Conservation (phyloP, 2,797 vertebrate genomes). For the Micropoecilia bifurca region DNA sequence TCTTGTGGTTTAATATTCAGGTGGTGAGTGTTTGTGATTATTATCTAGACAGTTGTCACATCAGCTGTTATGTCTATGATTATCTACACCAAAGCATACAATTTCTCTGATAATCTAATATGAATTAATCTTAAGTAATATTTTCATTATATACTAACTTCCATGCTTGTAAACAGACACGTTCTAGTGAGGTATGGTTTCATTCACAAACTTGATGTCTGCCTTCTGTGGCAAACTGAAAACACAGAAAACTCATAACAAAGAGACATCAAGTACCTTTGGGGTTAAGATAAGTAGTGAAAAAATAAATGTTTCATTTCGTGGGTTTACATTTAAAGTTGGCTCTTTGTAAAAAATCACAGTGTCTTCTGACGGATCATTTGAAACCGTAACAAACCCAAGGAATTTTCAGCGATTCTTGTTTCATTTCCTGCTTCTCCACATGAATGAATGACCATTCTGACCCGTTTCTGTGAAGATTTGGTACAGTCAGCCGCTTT, state of each 20-base stretch:
- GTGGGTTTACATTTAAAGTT: not conserved
- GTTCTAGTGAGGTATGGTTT: not conserved
- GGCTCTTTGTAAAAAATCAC: not conserved
- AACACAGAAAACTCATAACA: not conserved
- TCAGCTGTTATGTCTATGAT: not conserved
- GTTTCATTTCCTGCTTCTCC: not conserved
- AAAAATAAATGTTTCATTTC: not conserved
- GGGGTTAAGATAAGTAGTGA: not conserved
- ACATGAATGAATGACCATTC: slow-evolving; percentile 24
- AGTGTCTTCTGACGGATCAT: not conserved
- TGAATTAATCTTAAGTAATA: not conserved
- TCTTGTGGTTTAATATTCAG: not conserved
- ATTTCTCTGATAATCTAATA: not conserved
- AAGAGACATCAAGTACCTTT: not conserved
- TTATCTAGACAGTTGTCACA: not conserved
- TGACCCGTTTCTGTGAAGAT: slow-evolving; percentile 3
- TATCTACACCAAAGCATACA: not conserved
- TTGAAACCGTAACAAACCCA: not conserved
- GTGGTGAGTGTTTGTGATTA: not conserved
- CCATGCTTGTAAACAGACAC: not conserved
- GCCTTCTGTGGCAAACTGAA: not conserved
- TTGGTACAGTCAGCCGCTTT: not conserved
- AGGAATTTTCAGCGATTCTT: not conserved
- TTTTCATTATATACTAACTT: not conserved
- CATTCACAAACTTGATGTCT: not conserved